These are phyloP conservation scores for Agriopis aurantiaria DNA, from an alignment of 2,888 invertebrate species.

Conservation along the genomic window DNA sequence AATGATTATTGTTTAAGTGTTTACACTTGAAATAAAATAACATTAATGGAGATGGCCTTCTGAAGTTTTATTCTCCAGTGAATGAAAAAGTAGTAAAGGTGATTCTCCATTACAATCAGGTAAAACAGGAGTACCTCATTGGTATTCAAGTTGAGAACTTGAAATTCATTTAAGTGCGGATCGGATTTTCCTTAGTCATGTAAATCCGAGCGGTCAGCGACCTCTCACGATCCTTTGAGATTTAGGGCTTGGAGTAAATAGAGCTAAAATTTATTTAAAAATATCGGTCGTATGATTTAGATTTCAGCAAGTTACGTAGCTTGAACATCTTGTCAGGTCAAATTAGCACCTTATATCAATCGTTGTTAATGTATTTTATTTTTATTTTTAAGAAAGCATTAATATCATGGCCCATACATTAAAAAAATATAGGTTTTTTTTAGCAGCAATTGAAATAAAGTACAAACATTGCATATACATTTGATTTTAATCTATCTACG, in stretches of 20 bases:
- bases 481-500: too few relatives aligned
- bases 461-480: too few relatives aligned
- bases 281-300: background rate
- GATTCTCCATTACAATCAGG: constrained; percentile 34
- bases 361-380: too few relatives aligned
- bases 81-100: constrained; percentile 19
- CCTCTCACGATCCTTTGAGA: constrained; percentile 26
- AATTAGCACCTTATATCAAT: too few relatives aligned
- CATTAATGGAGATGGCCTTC: constrained; percentile 1
- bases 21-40: constrained; percentile 6
- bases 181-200: constrained; percentile 38
- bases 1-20: background rate
- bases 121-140: constrained; percentile 26
- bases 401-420: too few relatives aligned
- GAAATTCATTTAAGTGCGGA: constrained; percentile 34
- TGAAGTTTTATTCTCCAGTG: constrained; percentile 1
- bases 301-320: background rate
- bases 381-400: too few relatives aligned
- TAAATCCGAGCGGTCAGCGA: constrained; percentile 36
- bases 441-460: too few relatives aligned
- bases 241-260: constrained; percentile 8
- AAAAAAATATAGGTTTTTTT: too few relatives aligned
- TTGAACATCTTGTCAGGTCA: background rate
- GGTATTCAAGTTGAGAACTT: constrained; percentile 35
- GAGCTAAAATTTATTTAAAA: background rate